Percentiles rank a stretch among this genome's conserved stretches.
Conservation (phyloP, 2,888 invertebrate species). For the Heliconius ethilla region DNA sequence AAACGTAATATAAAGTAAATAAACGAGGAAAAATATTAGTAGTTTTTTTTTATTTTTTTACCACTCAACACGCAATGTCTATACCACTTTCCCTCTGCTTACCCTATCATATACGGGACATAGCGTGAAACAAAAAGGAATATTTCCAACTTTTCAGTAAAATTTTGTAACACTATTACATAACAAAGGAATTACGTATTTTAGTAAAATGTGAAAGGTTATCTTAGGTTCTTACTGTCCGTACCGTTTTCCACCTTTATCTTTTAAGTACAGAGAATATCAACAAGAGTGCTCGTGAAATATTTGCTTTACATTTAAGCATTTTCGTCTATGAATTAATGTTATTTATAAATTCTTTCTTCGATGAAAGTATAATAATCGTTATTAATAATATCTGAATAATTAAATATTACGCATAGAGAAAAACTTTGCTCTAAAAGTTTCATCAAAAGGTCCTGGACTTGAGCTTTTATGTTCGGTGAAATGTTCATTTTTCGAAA, state of each 20-base stretch:
- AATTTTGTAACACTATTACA: neutral
- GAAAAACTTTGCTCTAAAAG: no score
- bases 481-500: no score
- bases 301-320: neutral
- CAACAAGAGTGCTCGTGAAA: neutral
- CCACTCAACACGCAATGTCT: no score
- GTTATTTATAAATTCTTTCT: neutral
- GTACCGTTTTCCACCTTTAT: neutral
- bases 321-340: neutral
- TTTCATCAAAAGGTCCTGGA: no score
- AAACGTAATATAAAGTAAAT: neutral
- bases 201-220: constrained; percentile 13
- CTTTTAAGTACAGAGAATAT: neutral
- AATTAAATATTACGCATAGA: no score
- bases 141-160: neutral
- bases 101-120: no score
- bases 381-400: no score
- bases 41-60: neutral
- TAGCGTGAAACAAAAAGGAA: no score
- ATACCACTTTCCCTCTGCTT: no score
- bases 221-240: neutral
- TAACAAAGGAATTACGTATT: neutral
- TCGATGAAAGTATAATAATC: no score
- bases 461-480: no score
- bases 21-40: no score